phyloP scores from a whole-genome alignment of 2,888 invertebrate species.

The Tiphia femorata region DNA sequence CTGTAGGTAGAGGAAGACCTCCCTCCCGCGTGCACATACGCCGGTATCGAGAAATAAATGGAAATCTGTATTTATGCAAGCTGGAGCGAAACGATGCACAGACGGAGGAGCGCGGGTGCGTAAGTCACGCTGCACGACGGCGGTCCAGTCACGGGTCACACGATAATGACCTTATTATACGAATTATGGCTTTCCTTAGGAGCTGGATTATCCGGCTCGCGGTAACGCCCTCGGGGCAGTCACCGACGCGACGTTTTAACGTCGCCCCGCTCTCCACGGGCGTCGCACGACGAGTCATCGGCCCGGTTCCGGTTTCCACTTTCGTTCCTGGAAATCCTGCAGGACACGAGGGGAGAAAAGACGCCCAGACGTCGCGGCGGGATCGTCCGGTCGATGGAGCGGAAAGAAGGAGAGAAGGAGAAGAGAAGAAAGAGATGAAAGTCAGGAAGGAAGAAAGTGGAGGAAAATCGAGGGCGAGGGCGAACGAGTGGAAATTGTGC shows the following conservation, averaged over 20 bases:
- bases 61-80: conserved; percentile 39
- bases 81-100: not conserved
- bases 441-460: not conserved
- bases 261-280: conserved; percentile 12
- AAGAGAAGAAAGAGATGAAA: not conserved
- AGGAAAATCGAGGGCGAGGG: too few species aligned
- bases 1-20: too few species aligned
- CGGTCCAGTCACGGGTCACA: conserved; percentile 40
- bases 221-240: conserved; percentile 25
- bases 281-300: not conserved
- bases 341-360: too few species aligned
- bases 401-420: not conserved
- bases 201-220: conserved; percentile 29
- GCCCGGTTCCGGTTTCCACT: conserved; percentile 25
- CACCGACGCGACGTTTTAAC: conserved; percentile 21
- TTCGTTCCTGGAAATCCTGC: not conserved
- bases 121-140: conserved; percentile 12
- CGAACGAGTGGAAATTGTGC: too few species aligned
- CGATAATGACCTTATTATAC: conserved; percentile 51
- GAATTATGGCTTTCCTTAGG: conserved; percentile 42
- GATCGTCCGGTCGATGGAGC: too few species aligned
- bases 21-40: not conserved
- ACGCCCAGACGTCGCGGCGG: too few species aligned
- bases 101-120: conserved; percentile 9
- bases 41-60: conserved; percentile 29